These are phyloP conservation scores for Urechis unicinctus DNA, from an alignment of 2,888 invertebrate species.

Conservation along the genomic window DNA sequence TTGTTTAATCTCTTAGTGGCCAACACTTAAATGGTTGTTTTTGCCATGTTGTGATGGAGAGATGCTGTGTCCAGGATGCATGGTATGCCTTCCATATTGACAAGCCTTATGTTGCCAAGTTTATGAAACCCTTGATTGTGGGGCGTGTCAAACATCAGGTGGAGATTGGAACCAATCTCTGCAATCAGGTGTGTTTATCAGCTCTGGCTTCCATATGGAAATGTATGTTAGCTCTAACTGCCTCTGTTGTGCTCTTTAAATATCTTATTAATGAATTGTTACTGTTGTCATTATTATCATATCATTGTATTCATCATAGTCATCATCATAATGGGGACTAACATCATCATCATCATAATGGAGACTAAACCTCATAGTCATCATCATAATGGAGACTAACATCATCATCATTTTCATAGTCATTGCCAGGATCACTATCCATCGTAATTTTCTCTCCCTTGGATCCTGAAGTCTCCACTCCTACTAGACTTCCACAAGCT, in stretches of 20 bases:
- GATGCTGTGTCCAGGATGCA: constrained; percentile 28
- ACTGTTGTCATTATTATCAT: no score
- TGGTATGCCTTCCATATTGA: constrained; percentile 42
- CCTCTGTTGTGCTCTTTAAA: constrained; percentile 21
- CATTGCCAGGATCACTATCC: no score
- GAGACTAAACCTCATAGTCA: no score
- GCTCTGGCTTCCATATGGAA: background rate
- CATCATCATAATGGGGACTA: background rate
- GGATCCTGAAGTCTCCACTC: constrained; percentile 7
- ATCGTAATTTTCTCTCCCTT: no score
- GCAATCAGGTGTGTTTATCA: no score
- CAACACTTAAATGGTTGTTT: no score
- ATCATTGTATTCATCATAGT: background rate
- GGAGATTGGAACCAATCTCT: background rate
- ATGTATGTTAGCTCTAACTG: constrained; percentile 5
- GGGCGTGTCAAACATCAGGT: constrained; percentile 20
- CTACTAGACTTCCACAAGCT: constrained; percentile 34
- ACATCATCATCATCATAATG: no score
- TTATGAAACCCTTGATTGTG: constrained; percentile 31
- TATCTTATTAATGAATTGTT: background rate
- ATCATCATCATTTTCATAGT: no score
- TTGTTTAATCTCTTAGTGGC: no score
- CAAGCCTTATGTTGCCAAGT: constrained; percentile 33
- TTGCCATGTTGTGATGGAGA: no score
- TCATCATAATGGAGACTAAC: no score